phyloP scores from a whole-genome alignment of 2,888 invertebrate genomes.

The Blastobasis adustella region DNA sequence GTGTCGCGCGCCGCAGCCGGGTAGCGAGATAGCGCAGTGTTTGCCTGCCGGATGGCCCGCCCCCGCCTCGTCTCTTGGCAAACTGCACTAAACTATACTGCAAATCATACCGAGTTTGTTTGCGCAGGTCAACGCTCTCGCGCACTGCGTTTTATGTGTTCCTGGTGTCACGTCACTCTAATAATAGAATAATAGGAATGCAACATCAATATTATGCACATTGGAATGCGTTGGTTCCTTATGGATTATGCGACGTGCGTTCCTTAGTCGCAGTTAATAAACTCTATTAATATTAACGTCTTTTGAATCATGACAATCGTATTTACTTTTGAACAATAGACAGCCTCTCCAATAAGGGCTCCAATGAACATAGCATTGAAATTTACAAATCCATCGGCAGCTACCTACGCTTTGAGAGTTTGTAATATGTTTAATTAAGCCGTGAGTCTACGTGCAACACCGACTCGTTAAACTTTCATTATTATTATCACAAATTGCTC shows the following conservation, averaged over 20 bases:
- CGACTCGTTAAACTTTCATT: slow-evolving; percentile 70
- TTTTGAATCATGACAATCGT: slow-evolving; percentile 11
- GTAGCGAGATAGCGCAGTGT: slow-evolving; percentile 53
- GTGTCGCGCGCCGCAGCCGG: slow-evolving; percentile 33
- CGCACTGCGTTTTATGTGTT: slow-evolving; percentile 65
- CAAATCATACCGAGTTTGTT: slow-evolving; percentile 70
- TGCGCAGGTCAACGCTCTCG: slow-evolving; percentile 68
- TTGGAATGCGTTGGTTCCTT: slow-evolving; percentile 50
- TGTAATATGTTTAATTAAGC: slow-evolving; percentile 65
- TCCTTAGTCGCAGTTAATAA: slow-evolving; percentile 23
- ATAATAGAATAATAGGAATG: slow-evolving; percentile 69
- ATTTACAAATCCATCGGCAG: slow-evolving; percentile 22
- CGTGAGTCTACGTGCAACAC: slow-evolving; percentile 37
- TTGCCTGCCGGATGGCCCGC: slow-evolving; percentile 56
- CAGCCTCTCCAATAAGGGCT: slow-evolving; percentile 36
- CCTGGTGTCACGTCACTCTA: slow-evolving; percentile 71
- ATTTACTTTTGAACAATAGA: slow-evolving; percentile 32
- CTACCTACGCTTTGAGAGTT: slow-evolving; percentile 38
- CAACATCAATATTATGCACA: slow-evolving; percentile 52
- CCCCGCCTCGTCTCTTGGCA: slow-evolving; percentile 65
- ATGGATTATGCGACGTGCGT: slow-evolving; percentile 39
- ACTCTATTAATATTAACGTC: slow-evolving; percentile 32
- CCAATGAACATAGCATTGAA: slow-evolving; percentile 32
- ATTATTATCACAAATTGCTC: slow-evolving; percentile 68
- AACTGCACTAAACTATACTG: slow-evolving; percentile 63